Evolutionary conservation across 2,113 vertebrate species (phyloP), one percentile per base, ranked within the genome.

Genomic region (Cheirogaleus medius): DNA sequence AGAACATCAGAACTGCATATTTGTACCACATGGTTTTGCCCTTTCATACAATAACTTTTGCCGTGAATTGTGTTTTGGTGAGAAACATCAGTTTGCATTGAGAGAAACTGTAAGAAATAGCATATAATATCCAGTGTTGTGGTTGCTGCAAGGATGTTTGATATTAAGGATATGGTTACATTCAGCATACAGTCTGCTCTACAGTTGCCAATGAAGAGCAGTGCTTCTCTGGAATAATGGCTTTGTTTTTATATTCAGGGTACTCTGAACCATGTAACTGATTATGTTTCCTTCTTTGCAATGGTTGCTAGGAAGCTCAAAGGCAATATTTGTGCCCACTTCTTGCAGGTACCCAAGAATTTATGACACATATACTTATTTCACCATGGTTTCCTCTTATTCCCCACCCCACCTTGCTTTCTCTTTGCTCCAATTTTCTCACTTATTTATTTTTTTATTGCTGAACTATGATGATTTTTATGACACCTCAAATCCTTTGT

Each of bases 251-350:
- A 87, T 29, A 44, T 78, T 90, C 90, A 88, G 37, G 77, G 83
- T 42, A 52, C 77, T 78, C 69, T 44, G 68, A 90, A 80, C 32
- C 23, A 37, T 58, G 42, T 69, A 87, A 92, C 82, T 80, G 84
- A 69, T 66, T 83, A 81, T 66, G 44, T 69, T 95, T 95, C n/a
- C 21, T 25, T 87, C 74, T 90, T 91, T 90, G 84, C 76, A 58
- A 77, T 84, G 69, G 80, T 83, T 68, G 63, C 49, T 85, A 96
- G 58, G 93, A 87, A 94, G 63, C 44, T 95, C 39, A 80, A 97
- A 95, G 73, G 34, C 73, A 91, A 21, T 78, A 92, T 91, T 95
- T 89, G 63, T 42, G 54, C 29, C 66, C 37, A 93, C 58, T 4
- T 69, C 25, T 95, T 93, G 37, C 12, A 95, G 37, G 39, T 76